Base-by-base conservation (phyloP, 2,113 vertebrate species). In the Paraplagusia blochii region DNA sequence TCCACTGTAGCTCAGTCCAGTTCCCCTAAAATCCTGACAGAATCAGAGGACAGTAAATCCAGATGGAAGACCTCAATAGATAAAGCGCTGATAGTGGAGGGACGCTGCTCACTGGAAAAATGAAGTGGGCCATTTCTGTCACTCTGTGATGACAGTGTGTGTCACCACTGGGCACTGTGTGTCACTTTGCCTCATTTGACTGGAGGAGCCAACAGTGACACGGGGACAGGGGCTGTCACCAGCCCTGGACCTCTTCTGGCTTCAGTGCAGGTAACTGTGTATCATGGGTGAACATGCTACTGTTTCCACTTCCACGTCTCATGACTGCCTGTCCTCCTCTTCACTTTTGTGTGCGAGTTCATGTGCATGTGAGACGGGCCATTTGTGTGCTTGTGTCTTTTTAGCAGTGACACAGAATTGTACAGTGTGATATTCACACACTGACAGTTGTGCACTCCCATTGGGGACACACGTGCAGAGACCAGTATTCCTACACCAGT, bases 381-480 rank as follows among this genome's bases (percentile, higher is more conserved):
- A 29, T 56, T 52, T 58, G 66, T 58, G 53, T 38, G 57, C 13
- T 53, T 19, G 8, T 53, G 70, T 69, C 62, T 76, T 68, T 6
- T 65, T 58, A 55, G 63, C 43, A 18, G 61, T 75, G 80, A 66
- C 72, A 66, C 66, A 68, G 64, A 61, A 65, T 50, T 60, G 71
- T 50, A 62, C 36, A 15, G 49, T 42, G 51, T 77, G 64, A 69
- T 74, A 69, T 59, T 76, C 68, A 60, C 66, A 68, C 60, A 53
- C 69, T 78, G 83, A 81, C 85, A 84, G 83, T 74, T 79, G 69
- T 61, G 77, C 80, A 60, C 57, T 49, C 60, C 64, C 79, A 69
- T 76, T 2, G 7, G 51, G 75, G 75, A 80, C 44, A 63, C 22
- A 22, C 53, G 49, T 54, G 22, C 53, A 67, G 38, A 73, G 14